Evolutionary conservation across 2,797 vertebrate species (phyloP).

Genomic region (Decapterus maruadsi): DNA sequence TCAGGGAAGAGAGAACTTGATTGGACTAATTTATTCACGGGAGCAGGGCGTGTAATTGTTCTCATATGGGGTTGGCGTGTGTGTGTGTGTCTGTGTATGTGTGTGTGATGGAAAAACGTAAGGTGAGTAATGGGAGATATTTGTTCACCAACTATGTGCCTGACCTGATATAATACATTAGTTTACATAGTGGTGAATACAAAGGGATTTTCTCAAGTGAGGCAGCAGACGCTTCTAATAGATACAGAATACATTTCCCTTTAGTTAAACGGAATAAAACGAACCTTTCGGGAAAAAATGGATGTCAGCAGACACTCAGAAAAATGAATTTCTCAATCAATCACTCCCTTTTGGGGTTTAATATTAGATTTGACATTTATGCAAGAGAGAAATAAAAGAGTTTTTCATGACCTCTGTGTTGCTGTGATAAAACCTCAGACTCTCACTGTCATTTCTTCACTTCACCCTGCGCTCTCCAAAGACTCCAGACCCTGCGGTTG

Average conservation of each 20-base stretch:
- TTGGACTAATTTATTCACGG: conserved; percentile 76
- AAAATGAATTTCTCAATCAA: background rate
- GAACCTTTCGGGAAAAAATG: background rate
- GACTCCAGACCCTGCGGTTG: conserved; percentile 1
- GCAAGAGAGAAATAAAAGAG: background rate
- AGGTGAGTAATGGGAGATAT: conserved; percentile 22
- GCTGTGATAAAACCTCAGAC: background rate
- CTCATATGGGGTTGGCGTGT: conserved; percentile 63
- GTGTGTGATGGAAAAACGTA: conserved; percentile 24
- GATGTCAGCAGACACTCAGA: background rate
- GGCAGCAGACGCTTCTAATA: background rate
- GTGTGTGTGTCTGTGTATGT: conserved; percentile 28
- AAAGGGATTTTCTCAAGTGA: background rate
- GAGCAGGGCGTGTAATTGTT: conserved; percentile 73
- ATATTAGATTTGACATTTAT: background rate
- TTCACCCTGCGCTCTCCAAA: background rate
- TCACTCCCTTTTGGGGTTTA: background rate
- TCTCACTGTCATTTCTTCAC: background rate
- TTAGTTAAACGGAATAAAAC: background rate
- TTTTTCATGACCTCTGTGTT: background rate
- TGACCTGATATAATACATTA: background rate
- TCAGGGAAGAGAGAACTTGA: conserved; percentile 72
- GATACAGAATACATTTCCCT: background rate
- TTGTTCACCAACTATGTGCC: conserved; percentile 29
- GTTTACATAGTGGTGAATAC: background rate